Conservation (phyloP, 2,113 vertebrate genomes). For the Atractosteus spatula region DNA sequence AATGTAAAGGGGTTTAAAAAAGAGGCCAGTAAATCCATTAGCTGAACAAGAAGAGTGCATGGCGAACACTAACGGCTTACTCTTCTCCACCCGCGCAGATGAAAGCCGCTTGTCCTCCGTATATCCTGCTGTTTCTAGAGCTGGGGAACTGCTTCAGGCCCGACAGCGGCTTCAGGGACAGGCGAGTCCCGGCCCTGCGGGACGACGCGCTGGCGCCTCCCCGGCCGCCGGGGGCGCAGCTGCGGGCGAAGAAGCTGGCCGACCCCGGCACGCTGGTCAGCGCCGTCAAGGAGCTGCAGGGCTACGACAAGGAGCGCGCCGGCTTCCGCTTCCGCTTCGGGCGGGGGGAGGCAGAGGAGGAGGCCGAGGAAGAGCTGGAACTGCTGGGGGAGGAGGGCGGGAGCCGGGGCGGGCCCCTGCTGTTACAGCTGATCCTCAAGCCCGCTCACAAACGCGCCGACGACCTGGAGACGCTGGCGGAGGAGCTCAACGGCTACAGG, state of each 20-base stretch:
- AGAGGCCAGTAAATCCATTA: too few relatives aligned
- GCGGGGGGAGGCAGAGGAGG: background rate
- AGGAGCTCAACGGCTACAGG: constrained; percentile 57
- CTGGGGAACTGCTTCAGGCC: constrained; percentile 46
- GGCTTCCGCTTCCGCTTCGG: constrained; percentile 28
- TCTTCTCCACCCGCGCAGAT: constrained; percentile 44
- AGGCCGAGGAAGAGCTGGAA: background rate
- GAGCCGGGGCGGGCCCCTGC: constrained; percentile 12
- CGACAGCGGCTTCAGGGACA: background rate
- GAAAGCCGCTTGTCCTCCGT: constrained; percentile 34
- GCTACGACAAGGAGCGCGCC: background rate
- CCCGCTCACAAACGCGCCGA: constrained; percentile 3
- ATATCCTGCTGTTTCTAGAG: constrained; percentile 54
- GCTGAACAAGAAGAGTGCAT: too few relatives aligned
- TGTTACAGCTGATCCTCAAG: background rate
- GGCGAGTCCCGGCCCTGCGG: accelerated
- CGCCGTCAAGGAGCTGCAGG: constrained; percentile 36
- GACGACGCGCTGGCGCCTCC: accelerated
- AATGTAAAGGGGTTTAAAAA: too few relatives aligned
- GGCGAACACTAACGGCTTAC: too few relatives aligned
- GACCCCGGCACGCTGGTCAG: constrained; percentile 28
- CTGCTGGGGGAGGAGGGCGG: accelerated
- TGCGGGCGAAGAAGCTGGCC: background rate
- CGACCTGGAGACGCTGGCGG: constrained; percentile 42
- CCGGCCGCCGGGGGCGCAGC: background rate